These are phyloP conservation scores for Polietes domitor DNA, from an alignment of 2,888 invertebrate species.

Conservation along the genomic window DNA sequence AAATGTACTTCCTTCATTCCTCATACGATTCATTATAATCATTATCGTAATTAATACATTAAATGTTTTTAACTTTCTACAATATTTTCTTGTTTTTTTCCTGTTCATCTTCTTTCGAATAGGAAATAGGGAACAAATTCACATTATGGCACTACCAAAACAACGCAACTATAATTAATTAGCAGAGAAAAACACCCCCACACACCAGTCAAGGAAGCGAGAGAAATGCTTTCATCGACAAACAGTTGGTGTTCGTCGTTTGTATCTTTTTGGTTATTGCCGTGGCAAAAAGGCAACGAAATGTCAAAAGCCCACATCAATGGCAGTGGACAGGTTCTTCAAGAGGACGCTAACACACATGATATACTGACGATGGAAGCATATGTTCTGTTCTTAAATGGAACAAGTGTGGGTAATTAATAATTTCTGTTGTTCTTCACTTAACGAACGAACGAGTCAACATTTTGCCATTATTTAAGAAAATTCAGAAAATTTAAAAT, in stretches of 20 bases:
- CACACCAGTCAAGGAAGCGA: constrained; percentile 1
- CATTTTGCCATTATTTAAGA: constrained; percentile 37
- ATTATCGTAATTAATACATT: constrained; percentile 47
- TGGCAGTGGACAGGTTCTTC: constrained; percentile 31
- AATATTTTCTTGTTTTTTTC: neutral
- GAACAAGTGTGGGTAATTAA: constrained; percentile 38
- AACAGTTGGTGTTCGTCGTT: constrained; percentile 50
- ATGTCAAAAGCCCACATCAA: constrained; percentile 31
- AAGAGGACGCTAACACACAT: neutral
- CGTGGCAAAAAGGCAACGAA: neutral
- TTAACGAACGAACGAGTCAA: neutral
- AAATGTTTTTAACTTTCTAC: constrained; percentile 29
- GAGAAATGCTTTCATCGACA: constrained; percentile 20
- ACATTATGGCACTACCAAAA: neutral
- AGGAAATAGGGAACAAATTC: neutral
- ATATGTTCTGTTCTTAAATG: constrained; percentile 23
- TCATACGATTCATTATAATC: constrained; percentile 28
- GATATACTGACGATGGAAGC: constrained; percentile 24
- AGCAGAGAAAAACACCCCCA: constrained; percentile 32
- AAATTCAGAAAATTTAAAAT: constrained; percentile 8
- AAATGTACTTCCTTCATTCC: constrained; percentile 12
- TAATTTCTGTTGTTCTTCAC: neutral
- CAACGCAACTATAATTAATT: constrained; percentile 41
- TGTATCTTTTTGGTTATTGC: neutral
- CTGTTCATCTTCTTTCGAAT: neutral